These are phyloP conservation scores for Falcunculus frontatus DNA, from an alignment of 2,113 vertebrate species.

Conservation along the genomic window DNA sequence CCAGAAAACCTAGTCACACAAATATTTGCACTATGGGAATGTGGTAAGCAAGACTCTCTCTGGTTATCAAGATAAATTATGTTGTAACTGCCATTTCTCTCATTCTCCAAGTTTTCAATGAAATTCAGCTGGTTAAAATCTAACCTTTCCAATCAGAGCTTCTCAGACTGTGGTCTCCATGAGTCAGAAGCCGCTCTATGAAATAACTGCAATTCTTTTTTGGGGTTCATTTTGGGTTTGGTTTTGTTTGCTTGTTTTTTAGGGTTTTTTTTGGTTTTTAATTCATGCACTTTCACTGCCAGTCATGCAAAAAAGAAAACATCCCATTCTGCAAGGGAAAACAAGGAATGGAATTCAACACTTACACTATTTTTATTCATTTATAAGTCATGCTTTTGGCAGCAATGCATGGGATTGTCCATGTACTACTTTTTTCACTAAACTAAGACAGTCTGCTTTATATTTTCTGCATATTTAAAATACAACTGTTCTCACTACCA, in stretches of 20 bases:
- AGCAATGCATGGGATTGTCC: neutral
- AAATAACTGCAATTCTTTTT: neutral
- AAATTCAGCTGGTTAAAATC: conserved; percentile 7
- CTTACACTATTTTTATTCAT: neutral
- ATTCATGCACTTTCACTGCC: neutral
- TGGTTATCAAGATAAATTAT: conserved; percentile 15
- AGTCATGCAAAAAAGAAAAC: neutral
- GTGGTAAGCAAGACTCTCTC: neutral
- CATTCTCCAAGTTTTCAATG: neutral
- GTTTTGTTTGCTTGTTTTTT: no score
- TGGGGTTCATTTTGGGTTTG: neutral
- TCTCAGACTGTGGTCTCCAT: neutral
- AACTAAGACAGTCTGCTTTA: neutral
- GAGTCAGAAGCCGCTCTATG: neutral
- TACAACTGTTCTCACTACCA: neutral
- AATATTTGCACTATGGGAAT: neutral
- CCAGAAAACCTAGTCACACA: neutral
- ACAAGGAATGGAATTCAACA: neutral
- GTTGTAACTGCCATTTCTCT: neutral
- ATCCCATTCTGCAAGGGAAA: neutral
- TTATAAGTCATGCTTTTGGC: neutral
- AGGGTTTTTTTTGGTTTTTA: neutral
- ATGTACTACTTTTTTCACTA: neutral
- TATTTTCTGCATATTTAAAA: neutral
- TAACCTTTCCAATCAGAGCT: neutral